Evolutionary conservation across 2,888 invertebrate genomes (phyloP).

Genomic region (Aphodius sticticus): DNA sequence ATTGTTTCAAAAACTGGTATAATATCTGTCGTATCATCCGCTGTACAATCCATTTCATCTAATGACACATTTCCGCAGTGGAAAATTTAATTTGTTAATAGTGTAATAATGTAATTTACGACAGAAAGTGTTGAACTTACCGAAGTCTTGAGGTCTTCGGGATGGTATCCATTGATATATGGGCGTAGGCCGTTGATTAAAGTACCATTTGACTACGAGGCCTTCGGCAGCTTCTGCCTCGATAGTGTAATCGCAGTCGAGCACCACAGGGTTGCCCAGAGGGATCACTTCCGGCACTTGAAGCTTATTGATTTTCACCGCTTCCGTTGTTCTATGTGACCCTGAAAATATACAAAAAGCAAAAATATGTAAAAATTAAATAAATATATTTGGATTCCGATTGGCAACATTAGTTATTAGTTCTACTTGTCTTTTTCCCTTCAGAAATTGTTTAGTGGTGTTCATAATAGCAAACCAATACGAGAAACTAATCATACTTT

Average conservation of each 20-base stretch:
- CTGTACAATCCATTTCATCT: no score
- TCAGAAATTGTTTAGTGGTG: background rate
- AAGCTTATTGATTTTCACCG: conserved; percentile 54
- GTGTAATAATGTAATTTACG: background rate
- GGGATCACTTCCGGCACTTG: conserved; percentile 57
- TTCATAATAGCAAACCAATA: no score
- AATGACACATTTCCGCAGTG: no score
- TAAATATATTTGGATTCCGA: no score
- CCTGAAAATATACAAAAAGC: conserved; percentile 14
- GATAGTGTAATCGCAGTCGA: conserved; percentile 66
- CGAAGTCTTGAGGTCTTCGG: conserved; percentile 60
- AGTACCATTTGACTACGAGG: conserved; percentile 69
- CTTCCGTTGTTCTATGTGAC: conserved; percentile 22
- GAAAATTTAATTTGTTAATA: background rate
- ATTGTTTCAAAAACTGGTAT: no score
- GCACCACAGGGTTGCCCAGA: conserved; percentile 61
- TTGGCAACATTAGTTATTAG: background rate
- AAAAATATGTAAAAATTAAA: background rate
- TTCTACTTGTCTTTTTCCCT: background rate
- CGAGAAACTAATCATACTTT: no score
- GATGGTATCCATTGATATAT: conserved; percentile 69
- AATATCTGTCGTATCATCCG: no score
- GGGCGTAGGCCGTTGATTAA: conserved; percentile 58
- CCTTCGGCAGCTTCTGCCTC: conserved; percentile 56
- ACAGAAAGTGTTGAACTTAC: conserved; percentile 52